Conservation (phyloP, 2,888 invertebrate species). For the Drepana falcataria region DNA sequence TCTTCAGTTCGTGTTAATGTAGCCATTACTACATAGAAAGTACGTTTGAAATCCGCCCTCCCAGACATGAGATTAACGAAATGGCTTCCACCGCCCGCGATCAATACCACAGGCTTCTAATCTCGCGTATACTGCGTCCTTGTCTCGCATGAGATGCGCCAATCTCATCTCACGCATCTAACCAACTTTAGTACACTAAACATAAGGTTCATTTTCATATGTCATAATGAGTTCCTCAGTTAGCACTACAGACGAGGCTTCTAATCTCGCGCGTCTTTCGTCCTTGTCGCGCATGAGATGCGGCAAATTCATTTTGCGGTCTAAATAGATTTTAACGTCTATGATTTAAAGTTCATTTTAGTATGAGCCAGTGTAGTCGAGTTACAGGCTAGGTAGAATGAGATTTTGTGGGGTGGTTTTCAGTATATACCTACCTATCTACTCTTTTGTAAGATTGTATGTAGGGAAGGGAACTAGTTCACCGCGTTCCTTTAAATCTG, state of each 20-base stretch:
- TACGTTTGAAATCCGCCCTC: slow-evolving; percentile 49
- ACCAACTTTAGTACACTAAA: neutral
- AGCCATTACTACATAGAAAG: slow-evolving; percentile 27
- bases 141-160: slow-evolving; percentile 55
- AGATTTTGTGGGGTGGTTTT: slow-evolving; percentile 33
- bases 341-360: slow-evolving; percentile 12
- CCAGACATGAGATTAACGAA: slow-evolving; percentile 68
- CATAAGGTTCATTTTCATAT: neutral
- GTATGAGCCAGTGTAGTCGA: neutral
- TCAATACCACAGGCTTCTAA: slow-evolving; percentile 61
- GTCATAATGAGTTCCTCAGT: slow-evolving; percentile 7
- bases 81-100: slow-evolving; percentile 47
- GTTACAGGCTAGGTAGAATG: neutral
- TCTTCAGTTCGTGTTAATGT: too few relatives aligned
- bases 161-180: slow-evolving; percentile 8
- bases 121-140: slow-evolving; percentile 66
- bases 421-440: slow-evolving; percentile 33
- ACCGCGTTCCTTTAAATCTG: neutral
- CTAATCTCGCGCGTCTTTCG: slow-evolving; percentile 49
- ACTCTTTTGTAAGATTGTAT: slow-evolving; percentile 9
- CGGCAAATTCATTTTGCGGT: slow-evolving; percentile 18
- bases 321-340: slow-evolving; percentile 18
- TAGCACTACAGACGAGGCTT: slow-evolving; percentile 30
- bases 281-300: slow-evolving; percentile 46
- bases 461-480: neutral